Evolutionary conservation across 1,140 invertebrate genomes (phyloP), one percentile per base, ranked within the genome.

Genomic region (Eumaeus atala): DNA sequence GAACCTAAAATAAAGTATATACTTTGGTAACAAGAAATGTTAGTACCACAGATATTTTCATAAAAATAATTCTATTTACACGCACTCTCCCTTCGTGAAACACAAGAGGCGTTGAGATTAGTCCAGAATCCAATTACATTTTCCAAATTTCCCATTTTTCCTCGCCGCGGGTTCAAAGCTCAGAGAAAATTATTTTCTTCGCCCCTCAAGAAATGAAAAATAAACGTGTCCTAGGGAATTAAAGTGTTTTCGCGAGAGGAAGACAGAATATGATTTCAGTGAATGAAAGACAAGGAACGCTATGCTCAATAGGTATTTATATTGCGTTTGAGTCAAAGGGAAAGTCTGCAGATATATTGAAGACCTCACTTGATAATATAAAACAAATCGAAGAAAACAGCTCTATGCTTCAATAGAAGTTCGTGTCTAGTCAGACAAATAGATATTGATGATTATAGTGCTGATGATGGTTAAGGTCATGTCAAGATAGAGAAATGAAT

Each of bases 81-180:
- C 72, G 70, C 67, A 74, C 68, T 28, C 21, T 72, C 61, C 70
- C 64, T 67, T 71, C 61, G 61, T 67, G 74, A 73, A 65, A 77
- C 58, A 65, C 70, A 60, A 65, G 77, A 82, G 82, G 78, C 75
- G 80, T 77, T 58, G 72, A 77, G 80, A 84, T 83, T 81, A 82
- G 69, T 77, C 63, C 58, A 72, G 71, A 86, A 86, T 84, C 80
- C 83, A 86, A 86, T 86, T 86, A 79, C 78, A 77, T 84, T 84
- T 82, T 77, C 73, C 60, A 83, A 81, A 79, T 81, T 77, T 82
- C 74, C 70, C 68, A 81, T 81, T 84, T 84, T 83, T 81, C 75
- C 78, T 72, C 68, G 64, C 67, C 67, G 70, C 78, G 68, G 70
- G 83, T 79, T 86, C 78, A 86, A 77, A 86, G 83, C 78, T 84